Conservation (phyloP, 2,797 vertebrate genomes). For the Acrossocheilus wenchowensis region DNA sequence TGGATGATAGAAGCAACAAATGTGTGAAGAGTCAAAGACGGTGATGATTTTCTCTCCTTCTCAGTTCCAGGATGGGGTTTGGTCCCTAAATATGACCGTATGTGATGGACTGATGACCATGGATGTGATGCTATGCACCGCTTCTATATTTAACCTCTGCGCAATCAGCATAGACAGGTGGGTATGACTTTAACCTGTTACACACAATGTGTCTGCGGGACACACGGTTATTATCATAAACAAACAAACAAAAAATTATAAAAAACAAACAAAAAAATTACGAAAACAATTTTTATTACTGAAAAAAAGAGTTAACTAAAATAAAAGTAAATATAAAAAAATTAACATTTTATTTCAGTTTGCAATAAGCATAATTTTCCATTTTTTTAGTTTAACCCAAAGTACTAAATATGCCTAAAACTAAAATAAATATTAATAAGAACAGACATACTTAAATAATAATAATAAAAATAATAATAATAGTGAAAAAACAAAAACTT, state of each 20-base stretch:
- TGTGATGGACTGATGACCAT: conserved; percentile 94
- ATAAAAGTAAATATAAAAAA: no score
- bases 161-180: conserved; percentile 96
- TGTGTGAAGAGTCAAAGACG: neutral
- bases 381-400: neutral
- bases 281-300: neutral
- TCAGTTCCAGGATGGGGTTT: conserved; percentile 91
- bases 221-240: neutral
- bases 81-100: conserved; percentile 85
- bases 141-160: conserved; percentile 98
- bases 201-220: neutral
- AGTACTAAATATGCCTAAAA: neutral
- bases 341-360: neutral
- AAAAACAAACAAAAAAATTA: no score
- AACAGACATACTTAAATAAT: neutral
- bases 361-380: neutral
- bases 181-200: conserved; percentile 23
- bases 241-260: neutral
- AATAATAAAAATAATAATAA: no score
- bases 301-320: neutral
- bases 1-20: neutral
- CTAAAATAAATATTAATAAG: neutral
- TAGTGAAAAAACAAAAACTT: neutral
- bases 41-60: conserved; percentile 36
- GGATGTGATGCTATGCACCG: conserved; percentile 97